These are phyloP conservation scores for Calidris pugnax DNA, from an alignment of 2,113 vertebrate genomes.

Conservation along the genomic window DNA sequence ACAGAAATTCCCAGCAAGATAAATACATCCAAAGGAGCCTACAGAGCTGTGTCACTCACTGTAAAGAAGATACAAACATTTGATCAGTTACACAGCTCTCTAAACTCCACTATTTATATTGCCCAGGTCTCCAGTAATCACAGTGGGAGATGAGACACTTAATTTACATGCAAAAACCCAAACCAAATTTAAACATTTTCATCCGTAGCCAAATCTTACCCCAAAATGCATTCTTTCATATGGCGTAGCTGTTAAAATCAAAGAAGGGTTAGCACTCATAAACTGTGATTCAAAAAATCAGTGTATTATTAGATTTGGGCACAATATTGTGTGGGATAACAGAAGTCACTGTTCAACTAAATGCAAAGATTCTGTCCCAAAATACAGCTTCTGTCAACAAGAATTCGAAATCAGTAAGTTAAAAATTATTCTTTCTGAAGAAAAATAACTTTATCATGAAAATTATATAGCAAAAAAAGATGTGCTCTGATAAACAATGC, in stretches of 20 bases:
- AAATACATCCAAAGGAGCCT: neutral
- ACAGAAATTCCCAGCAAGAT: neutral
- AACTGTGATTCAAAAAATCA: neutral
- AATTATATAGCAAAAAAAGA: neutral
- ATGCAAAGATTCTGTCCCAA: neutral
- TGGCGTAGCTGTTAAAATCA: neutral
- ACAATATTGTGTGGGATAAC: neutral
- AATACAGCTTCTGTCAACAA: neutral
- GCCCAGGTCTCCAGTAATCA: neutral
- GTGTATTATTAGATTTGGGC: neutral
- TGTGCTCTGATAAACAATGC: neutral
- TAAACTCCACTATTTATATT: neutral
- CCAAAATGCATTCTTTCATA: neutral
- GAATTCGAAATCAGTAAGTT: neutral
- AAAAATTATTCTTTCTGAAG: neutral
- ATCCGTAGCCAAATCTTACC: neutral
- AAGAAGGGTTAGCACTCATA: neutral
- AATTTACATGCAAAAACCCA: neutral
- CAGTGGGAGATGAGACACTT: neutral
- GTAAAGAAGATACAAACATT: neutral
- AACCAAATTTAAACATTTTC: neutral
- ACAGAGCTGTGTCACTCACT: neutral
- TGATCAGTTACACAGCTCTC: neutral
- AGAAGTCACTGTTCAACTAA: neutral
- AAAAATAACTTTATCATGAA: neutral